These are phyloP conservation scores for Ispidina picta DNA, from an alignment of 2,797 vertebrate species.

Conservation along the genomic window DNA sequence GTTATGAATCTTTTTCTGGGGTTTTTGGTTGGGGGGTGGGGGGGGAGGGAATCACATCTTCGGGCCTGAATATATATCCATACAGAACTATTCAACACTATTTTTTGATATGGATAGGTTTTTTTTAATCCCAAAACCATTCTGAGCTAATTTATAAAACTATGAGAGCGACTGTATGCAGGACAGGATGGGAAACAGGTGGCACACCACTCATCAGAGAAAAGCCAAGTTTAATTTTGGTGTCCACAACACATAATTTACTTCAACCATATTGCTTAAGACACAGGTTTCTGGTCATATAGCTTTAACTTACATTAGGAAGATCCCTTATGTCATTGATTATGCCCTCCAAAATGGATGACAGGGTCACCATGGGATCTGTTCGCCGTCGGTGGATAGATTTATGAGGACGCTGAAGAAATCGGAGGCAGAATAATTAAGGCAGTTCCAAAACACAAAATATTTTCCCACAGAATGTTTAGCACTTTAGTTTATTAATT, in stretches of 20 bases:
- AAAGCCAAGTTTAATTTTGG: not conserved
- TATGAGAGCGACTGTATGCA: not conserved
- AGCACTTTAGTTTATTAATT: not conserved
- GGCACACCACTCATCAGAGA: not conserved
- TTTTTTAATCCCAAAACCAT: not conserved
- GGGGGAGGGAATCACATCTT: no score
- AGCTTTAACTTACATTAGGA: slow-evolving; percentile 85
- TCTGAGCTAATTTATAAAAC: not conserved
- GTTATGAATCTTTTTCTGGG: not conserved
- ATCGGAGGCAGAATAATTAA: slow-evolving; percentile 4
- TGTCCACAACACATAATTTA: not conserved
- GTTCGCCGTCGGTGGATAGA: slow-evolving; percentile 96
- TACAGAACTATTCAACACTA: not conserved
- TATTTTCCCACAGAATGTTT: not conserved
- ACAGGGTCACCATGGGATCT: slow-evolving; percentile 97
- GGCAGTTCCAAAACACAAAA: not conserved
- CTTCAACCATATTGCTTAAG: not conserved
- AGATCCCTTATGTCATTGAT: slow-evolving; percentile 98
- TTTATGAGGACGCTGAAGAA: slow-evolving; percentile 91
- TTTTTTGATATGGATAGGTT: not conserved
- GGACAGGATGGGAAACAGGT: no score
- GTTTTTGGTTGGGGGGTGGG: not conserved
- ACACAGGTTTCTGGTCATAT: not conserved
- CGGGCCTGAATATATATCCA: not conserved
- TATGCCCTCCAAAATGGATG: slow-evolving; percentile 95